phyloP scores from a whole-genome alignment of 2,113 vertebrate species.

The Cyanoderma ruficeps region DNA sequence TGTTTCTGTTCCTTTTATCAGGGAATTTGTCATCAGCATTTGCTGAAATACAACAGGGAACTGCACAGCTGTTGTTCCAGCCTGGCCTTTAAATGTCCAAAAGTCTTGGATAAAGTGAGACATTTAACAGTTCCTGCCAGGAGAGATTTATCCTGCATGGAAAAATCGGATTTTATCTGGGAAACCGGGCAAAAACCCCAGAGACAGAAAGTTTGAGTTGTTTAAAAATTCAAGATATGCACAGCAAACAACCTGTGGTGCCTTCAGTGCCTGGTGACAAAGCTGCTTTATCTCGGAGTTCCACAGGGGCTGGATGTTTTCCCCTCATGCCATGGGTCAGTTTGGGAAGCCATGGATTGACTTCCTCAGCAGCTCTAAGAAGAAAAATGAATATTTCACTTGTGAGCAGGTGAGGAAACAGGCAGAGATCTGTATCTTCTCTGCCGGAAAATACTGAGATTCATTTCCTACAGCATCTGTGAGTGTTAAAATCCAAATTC shows the following conservation, averaged over 20 bases:
- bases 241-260: background rate
- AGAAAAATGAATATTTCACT: slow-evolving; percentile 7
- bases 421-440: background rate
- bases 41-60: background rate
- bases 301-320: background rate
- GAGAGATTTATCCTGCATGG: background rate
- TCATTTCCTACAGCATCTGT: rapidly evolving
- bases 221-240: background rate
- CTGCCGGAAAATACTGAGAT: background rate
- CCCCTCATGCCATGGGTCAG: background rate
- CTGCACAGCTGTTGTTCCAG: background rate
- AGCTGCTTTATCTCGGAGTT: background rate
- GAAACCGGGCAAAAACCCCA: background rate
- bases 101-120: background rate
- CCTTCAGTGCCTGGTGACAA: background rate
- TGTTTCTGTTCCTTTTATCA: background rate
- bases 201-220: background rate
- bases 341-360: slow-evolving; percentile 5
- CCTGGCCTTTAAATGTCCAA: background rate
- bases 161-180: background rate
- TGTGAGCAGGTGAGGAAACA: slow-evolving; percentile 26
- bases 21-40: background rate
- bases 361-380: background rate
- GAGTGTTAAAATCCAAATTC: background rate
- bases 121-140: background rate